These are phyloP conservation scores for Pachycephala philippinensis DNA, from an alignment of 2,113 vertebrate species.

Conservation along the genomic window DNA sequence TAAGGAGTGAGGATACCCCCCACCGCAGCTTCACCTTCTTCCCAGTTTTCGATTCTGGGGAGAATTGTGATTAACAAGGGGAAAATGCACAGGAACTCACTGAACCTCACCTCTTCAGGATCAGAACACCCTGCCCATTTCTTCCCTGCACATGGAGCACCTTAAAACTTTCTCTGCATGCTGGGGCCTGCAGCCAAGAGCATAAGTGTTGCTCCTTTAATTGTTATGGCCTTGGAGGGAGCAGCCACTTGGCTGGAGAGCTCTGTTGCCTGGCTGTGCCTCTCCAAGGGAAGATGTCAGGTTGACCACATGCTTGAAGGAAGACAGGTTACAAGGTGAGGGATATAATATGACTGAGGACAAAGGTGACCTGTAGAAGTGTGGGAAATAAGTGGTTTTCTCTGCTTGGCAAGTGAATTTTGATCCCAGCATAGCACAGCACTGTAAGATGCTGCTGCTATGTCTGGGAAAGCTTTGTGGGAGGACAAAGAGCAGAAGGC, in stretches of 20 bases:
- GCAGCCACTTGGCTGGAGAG: neutral
- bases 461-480: neutral
- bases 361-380: constrained; percentile 35
- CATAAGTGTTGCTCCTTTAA: neutral
- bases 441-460: neutral
- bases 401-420: constrained; percentile 44
- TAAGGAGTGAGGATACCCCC: neutral
- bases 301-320: neutral
- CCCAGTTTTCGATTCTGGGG: neutral
- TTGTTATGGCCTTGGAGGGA: neutral
- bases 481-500: neutral
- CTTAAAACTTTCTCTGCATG: neutral
- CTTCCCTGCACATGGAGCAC: rapidly evolving
- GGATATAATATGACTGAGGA: neutral
- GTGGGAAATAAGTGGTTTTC: constrained; percentile 4
- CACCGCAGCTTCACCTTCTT: neutral
- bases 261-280: neutral
- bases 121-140: neutral
- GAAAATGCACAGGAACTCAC: neutral
- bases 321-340: neutral
- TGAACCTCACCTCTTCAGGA: neutral
- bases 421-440: neutral
- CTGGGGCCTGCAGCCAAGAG: neutral
- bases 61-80: neutral
- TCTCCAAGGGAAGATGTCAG: neutral